Evolutionary conservation across 2,113 vertebrate species (phyloP), one percentile per base, ranked within the genome.

Genomic region (Rhinolophus ferrumequinum): DNA sequence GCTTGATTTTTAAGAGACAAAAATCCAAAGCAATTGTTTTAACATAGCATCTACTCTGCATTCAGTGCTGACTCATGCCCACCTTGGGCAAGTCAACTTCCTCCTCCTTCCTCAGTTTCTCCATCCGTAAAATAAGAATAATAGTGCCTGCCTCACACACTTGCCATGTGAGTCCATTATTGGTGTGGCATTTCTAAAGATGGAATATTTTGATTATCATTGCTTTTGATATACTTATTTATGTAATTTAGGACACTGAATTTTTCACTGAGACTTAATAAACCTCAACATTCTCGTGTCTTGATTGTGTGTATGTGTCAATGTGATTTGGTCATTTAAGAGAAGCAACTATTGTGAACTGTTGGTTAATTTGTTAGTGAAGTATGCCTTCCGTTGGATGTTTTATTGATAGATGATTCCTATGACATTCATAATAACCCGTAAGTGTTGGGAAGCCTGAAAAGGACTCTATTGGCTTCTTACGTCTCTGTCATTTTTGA

Each of bases 41-140:
- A 38, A 47, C 6, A 3, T 18, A 50, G 16, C 22, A 28, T 85
- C 58, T 70, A 15, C 26, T 80, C 10, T 41, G 41, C 15, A 24
- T 35, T 79, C 52, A 28, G 24, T 41, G 12, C 60, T 41, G 67
- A 85, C 10, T n/a, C 33, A 58, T 33, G 11, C 33, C 30, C 4
- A 6, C 47, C n/a, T 77, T 56, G 52, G 60, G 28, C 70, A 85
- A 64, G 62, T 90, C 54, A 19, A 15, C 70, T 67, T 67, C 26
- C 8, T 44, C 33, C 47, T 87, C 76, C n/a, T 89, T 66, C 44
- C 88, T 96, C 88, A 67, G 72, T 93, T 97, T 93, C 70, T 77
- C 58, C 44, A 64, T 16, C 47, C 22, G 33, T 26, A 76, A 58
- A 96, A 58, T 15, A 30, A 92, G 54, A 9, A 22, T 83, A 64